Evolutionary conservation across 1,140 invertebrate species (phyloP), one percentile per base, ranked within the genome.

Genomic region (Drosophila takahashii): DNA sequence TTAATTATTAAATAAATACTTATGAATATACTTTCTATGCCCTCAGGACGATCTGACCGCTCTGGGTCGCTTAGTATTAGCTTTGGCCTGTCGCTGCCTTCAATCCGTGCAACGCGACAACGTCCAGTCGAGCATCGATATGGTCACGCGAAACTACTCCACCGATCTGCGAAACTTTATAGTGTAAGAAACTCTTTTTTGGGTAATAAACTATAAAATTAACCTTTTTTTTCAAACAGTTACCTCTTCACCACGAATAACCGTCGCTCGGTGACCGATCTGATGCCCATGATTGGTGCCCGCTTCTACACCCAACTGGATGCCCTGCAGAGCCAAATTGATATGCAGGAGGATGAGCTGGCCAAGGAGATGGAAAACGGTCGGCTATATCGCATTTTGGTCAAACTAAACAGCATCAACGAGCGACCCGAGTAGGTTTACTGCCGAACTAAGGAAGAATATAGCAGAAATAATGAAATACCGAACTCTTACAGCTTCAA

Each of bases 251-350:
- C 96, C 11, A 94, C 94, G 77, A 91, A 93, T 41, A 86, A 95
- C 94, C 93, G 95, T 76, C 95, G 96, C 81, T 96, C 95, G 74
- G 96, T 99, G 15, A 98, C 98, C 77, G 98, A 99, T 93, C 94
- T 99, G 66, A 99, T 99, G 98, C 98, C 98, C 9, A 99, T 99
- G 97, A 99, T 99, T 86, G 98, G 98, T 37, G 98, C 98, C 8
- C 93, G 98, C 67, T 99, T 99, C 93, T 99, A 99, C 92, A 97
- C 96, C 4, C 98, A 99, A 93, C 93, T 99, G 76, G 98, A 99
- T 92, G 95, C 96, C 4, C 94, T 97, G 7, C 97, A 98, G 85
- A 93, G 96, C 41, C 95, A 97, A 53, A 95, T 96, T 26, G 98
- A 99, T 92, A 94, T 96, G 15, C 93, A 99, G 45, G 98, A 99